Evolutionary conservation across 2,113 vertebrate species (phyloP).

Genomic region (Sander vitreus): DNA sequence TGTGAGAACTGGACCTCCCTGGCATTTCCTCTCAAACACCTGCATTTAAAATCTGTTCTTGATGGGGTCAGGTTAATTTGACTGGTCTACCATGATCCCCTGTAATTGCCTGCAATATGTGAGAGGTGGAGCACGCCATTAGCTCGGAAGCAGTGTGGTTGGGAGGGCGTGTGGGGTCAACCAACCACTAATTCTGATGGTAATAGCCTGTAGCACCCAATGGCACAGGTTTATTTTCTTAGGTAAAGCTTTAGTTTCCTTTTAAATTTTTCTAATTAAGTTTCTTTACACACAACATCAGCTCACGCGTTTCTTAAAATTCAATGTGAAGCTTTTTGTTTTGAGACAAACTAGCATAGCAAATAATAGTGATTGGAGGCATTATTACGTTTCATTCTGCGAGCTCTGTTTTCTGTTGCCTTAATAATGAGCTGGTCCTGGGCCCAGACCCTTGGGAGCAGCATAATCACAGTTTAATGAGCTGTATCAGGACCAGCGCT

Average conservation of each 20-base stretch:
- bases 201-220: constrained; percentile 41
- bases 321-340: constrained; percentile 24
- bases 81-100: constrained; percentile 26
- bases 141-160: constrained; percentile 13
- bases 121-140: constrained; percentile 8
- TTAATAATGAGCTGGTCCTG: constrained; percentile 69
- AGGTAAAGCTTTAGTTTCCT: constrained; percentile 33
- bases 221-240: neutral
- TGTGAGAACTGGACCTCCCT: constrained; percentile 41
- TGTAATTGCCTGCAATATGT: constrained; percentile 15
- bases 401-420: constrained; percentile 68
- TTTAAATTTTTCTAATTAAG: constrained; percentile 2
- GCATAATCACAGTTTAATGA: constrained; percentile 78
- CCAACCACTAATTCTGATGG: constrained; percentile 37
- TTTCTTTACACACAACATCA: constrained; percentile 8
- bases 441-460: constrained; percentile 68
- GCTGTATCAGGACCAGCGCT: constrained; percentile 70
- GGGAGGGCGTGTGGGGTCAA: neutral
- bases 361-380: constrained; percentile 55
- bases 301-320: neutral
- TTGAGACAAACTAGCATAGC: constrained; percentile 31
- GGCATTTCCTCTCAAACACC: constrained; percentile 57
- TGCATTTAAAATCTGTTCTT: constrained; percentile 50
- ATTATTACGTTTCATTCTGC: constrained; percentile 48
- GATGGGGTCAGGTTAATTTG: constrained; percentile 46